A percentile compares a stretch with the other conserved stretches of the same genome.
Evolutionary conservation across 2,113 vertebrate species (phyloP).

Genomic region (Corythaeola cristata): DNA sequence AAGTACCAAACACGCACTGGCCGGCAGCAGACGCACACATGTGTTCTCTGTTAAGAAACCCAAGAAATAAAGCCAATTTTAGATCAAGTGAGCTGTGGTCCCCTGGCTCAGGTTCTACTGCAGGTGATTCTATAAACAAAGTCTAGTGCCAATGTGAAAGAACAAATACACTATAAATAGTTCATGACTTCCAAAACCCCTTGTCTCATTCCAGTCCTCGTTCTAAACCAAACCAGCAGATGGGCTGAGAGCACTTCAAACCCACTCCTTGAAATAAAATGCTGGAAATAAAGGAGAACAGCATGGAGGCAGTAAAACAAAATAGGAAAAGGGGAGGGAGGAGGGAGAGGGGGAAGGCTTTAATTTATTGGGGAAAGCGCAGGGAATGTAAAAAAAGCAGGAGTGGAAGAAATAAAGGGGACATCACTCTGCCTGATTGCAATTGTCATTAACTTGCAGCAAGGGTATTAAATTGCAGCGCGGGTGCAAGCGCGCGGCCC

Average conservation of each 20-base stretch:
- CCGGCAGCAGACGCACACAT: not conserved
- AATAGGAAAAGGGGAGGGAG: not conserved
- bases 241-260: constrained; percentile 60
- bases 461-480: not conserved
- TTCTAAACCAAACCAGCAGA: constrained; percentile 57
- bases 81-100: constrained; percentile 59
- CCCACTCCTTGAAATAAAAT: constrained; percentile 45
- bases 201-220: constrained; percentile 33
- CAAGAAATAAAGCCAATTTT: constrained; percentile 63
- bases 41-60: constrained; percentile 55
- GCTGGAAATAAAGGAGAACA: constrained; percentile 46
- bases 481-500: not conserved
- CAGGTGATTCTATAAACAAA: constrained; percentile 66
- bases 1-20: not conserved
- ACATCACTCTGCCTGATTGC: not conserved
- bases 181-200: constrained; percentile 51
- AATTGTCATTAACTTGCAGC: not conserved
- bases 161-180: constrained; percentile 69
- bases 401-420: not conserved
- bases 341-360: not conserved
- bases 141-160: constrained; percentile 59
- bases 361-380: not conserved
- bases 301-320: constrained; percentile 47
- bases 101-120: constrained; percentile 55
- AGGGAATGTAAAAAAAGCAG: not conserved